Base-by-base conservation (phyloP, 2,888 invertebrate genomes). In the Chloroclysta siterata region DNA sequence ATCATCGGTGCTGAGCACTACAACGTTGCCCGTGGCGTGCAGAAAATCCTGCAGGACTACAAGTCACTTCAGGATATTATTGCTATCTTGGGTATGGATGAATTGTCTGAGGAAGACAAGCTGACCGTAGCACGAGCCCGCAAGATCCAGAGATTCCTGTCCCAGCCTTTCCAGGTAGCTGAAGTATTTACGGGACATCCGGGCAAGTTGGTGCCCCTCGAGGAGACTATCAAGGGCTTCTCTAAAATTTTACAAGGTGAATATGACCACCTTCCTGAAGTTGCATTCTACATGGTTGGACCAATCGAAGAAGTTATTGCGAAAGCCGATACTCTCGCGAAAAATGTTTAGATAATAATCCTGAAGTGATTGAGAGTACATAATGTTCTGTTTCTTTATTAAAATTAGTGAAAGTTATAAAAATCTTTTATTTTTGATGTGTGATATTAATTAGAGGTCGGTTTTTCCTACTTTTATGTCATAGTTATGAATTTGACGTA, bases 281-380 rank as follows among this genome's bases (percentile, higher is more conserved):
- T 97, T 72, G 98, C 98, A 67, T 98, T 98, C 94, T 98, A 98
- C 94, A 98, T 98, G 98, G 98, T 98, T 68, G 98, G 98, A 72
- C 96, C 96, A 66, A 97, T 98, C 79, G 97, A 98, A 82, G 98
- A 98, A 90, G 98, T 97, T 56, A 94, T 95, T 61, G 95, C 95
- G 64, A 98, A 98, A 90, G 98, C 98, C 69, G 97, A 97, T 77
- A 95, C 95, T 69, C 90, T 97, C 73, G 95, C 95, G 62, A 94
- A 95, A 82, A 86, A 97, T 87, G 96, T 97, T 64, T 82, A 75
- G 80, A 75, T 72, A 69, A 60, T 71, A 53, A 66, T 72, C n/a
- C 58, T 78, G n/a, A 64, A 42, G 59, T 78, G 77, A 62, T 76
- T 79, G 79, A 72, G 71, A 76, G 78, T 74, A 22, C 3, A 3